Evolutionary conservation across 1,140 invertebrate species (phyloP).

Genomic region (Cyphomyrmex costatus): DNA sequence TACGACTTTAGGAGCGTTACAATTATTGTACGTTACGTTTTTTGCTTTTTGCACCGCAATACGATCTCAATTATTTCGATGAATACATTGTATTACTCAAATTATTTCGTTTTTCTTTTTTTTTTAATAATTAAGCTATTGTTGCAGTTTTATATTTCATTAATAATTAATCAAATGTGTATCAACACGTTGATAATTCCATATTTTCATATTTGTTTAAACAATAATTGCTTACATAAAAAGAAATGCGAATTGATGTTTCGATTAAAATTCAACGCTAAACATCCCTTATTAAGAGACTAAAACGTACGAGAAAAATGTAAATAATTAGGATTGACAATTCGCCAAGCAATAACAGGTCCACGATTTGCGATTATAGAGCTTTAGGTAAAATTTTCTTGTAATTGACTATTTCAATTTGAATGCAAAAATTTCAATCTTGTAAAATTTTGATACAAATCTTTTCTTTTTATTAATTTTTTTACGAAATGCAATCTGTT

Average conservation of each 20-base stretch:
- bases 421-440: background rate
- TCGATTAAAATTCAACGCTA: background rate
- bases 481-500: background rate
- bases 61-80: background rate
- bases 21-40: background rate
- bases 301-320: conserved; percentile 13
- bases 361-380: background rate
- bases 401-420: background rate
- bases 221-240: background rate
- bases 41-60: background rate
- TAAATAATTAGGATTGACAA: background rate
- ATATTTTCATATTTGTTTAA: background rate
- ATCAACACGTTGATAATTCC: background rate
- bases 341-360: background rate
- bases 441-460: background rate
- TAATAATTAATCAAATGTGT: background rate
- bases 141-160: background rate
- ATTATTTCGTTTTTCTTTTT: background rate
- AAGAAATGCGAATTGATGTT: background rate
- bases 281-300: background rate
- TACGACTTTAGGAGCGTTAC: background rate
- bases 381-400: background rate
- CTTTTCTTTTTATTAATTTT: background rate
- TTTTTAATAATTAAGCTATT: background rate
- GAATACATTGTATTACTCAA: background rate